Conservation (phyloP, 2,888 invertebrate species). For the Cheilosia scutellata region DNA sequence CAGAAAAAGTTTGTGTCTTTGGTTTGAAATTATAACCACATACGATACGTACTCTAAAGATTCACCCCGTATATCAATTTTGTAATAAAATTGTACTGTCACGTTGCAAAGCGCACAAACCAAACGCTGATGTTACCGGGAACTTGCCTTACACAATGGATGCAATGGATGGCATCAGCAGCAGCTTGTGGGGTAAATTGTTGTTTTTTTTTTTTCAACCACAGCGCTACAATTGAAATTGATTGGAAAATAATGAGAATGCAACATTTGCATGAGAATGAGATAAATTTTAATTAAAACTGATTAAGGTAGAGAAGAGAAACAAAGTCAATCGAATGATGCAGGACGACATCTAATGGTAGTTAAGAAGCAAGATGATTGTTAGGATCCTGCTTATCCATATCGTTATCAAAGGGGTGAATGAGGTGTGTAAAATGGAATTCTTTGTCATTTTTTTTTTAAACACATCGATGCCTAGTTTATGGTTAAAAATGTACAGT, state of each 20-base stretch:
- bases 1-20: neutral
- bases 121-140: no score
- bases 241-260: constrained; percentile 1
- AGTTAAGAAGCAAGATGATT: no score
- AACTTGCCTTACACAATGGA: no score
- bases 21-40: neutral
- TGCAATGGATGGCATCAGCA: no score
- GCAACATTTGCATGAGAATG: neutral
- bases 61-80: neutral
- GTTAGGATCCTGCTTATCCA: no score
- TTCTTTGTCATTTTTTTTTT: no score
- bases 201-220: neutral
- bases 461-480: no score
- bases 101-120: constrained; percentile 9
- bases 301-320: neutral
- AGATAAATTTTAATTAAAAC: constrained; percentile 1
- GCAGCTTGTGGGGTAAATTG: neutral
- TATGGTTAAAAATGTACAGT: no score
- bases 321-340: neutral
- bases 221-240: constrained; percentile 2
- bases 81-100: constrained; percentile 3
- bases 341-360: neutral
- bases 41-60: neutral
- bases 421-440: no score
- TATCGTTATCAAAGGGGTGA: no score